phyloP scores from a whole-genome alignment of 2,113 vertebrate species.

The Marmota monax region DNA sequence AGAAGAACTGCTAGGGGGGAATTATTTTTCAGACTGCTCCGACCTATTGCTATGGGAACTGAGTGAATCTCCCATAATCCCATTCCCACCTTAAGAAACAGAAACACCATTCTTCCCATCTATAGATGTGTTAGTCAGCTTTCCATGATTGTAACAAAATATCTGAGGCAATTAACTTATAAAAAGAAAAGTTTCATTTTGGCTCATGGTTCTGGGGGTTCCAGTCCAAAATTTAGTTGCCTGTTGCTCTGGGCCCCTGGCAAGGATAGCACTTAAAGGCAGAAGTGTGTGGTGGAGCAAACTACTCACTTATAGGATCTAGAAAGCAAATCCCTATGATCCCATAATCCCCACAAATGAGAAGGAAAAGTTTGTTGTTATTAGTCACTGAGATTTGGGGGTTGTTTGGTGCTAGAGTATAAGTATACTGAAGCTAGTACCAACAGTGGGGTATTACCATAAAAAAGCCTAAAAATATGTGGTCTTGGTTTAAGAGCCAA shows the following conservation, averaged over 20 bases:
- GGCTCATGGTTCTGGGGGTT: not conserved
- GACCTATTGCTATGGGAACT: slow-evolving; percentile 7
- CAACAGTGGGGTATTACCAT: not conserved
- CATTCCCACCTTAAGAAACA: not conserved
- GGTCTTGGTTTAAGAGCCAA: not conserved
- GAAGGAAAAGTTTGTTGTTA: not conserved
- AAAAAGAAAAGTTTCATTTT: not conserved
- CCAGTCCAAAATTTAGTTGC: not conserved
- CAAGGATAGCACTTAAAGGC: not conserved
- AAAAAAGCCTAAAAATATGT: not conserved
- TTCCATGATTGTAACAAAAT: not conserved
- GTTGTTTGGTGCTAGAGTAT: not conserved
- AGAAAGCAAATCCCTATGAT: not conserved
- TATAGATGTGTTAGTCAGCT: not conserved
- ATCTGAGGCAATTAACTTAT: not conserved
- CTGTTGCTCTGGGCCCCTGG: not conserved
- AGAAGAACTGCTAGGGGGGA: not conserved
- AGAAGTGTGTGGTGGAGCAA: not conserved
- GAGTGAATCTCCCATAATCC: not conserved
- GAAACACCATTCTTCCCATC: not conserved
- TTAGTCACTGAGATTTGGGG: not conserved
- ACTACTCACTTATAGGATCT: not conserved
- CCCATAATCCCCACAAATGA: not conserved
- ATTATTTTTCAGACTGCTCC: not conserved
- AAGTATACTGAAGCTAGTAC: not conserved